Conservation (phyloP, 2,888 invertebrate species). For the Erannis defoliaria region DNA sequence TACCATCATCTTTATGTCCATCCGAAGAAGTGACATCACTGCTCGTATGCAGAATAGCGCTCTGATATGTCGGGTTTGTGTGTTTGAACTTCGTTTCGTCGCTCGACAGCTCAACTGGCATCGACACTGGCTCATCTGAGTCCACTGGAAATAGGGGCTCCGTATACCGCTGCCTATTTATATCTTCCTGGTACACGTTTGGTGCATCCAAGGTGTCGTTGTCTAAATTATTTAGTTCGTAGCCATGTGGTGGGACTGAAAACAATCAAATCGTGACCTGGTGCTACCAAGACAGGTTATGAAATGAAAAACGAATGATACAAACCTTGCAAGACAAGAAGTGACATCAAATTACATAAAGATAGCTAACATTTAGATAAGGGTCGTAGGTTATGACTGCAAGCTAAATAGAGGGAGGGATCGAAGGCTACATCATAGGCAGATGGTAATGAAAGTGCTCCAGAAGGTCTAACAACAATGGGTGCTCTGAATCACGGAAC, state of each 20-base stretch:
- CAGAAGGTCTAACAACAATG: constrained; percentile 46
- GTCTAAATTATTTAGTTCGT: constrained; percentile 89
- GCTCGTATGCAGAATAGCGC: constrained; percentile 88
- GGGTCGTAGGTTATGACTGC: constrained; percentile 29
- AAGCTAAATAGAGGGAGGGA: constrained; percentile 32
- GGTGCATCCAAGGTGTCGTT: constrained; percentile 89
- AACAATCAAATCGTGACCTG: constrained; percentile 40
- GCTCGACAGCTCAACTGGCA: constrained; percentile 73
- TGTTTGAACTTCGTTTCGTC: constrained; percentile 88
- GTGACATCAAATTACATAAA: constrained; percentile 26
- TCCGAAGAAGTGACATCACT: constrained; percentile 69
- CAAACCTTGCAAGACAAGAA: constrained; percentile 33
- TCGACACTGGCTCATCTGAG: constrained; percentile 79
- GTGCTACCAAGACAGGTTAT: background rate
- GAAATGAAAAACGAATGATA: constrained; percentile 26
- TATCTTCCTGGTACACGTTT: constrained; percentile 82
- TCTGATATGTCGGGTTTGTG: constrained; percentile 91
- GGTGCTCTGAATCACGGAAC: constrained; percentile 42
- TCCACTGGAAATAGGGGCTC: constrained; percentile 76
- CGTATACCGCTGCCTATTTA: constrained; percentile 65
- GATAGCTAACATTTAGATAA: constrained; percentile 18
- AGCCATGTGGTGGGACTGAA: constrained; percentile 88
- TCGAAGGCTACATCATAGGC: constrained; percentile 38
- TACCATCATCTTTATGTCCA: constrained; percentile 79
- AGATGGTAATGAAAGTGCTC: constrained; percentile 44